Conservation (phyloP, 2,888 invertebrate species). For the Cetonia aurata region DNA sequence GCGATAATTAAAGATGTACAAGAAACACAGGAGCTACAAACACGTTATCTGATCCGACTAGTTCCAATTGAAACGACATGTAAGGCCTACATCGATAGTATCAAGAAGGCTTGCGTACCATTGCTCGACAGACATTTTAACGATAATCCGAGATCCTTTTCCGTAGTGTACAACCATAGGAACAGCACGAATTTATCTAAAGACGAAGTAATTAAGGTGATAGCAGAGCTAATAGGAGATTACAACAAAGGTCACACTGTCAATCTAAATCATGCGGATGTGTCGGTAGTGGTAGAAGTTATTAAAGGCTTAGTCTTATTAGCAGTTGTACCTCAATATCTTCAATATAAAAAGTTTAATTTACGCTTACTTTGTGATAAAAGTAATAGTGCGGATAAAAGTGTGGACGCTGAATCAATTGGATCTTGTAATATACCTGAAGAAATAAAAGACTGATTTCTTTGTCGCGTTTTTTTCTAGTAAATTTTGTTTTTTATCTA, state of each 20-base stretch:
- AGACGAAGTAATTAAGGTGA: slow-evolving; percentile 77
- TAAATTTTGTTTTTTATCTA: no score
- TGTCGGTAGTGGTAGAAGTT: slow-evolving; percentile 86
- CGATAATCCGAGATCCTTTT: slow-evolving; percentile 79
- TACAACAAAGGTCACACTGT: slow-evolving; percentile 82
- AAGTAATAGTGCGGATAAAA: background rate
- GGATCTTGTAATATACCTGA: no score
- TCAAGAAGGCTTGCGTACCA: slow-evolving; percentile 64
- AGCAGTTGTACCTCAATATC: slow-evolving; percentile 84
- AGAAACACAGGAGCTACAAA: slow-evolving; percentile 77
- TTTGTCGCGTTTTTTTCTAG: no score
- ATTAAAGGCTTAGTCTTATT: slow-evolving; percentile 85
- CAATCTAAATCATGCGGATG: slow-evolving; percentile 81
- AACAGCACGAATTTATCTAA: slow-evolving; percentile 78
- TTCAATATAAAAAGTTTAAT: slow-evolving; percentile 87
- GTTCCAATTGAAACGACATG: slow-evolving; percentile 87
- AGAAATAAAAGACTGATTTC: no score
- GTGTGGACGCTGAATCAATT: no score
- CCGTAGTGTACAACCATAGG: slow-evolving; percentile 82
- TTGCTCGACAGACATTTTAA: slow-evolving; percentile 83
- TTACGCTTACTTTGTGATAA: slow-evolving; percentile 72
- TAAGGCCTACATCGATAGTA: slow-evolving; percentile 83
- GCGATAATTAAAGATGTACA: slow-evolving; percentile 81
- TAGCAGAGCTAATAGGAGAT: slow-evolving; percentile 79
- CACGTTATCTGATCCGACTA: slow-evolving; percentile 82